Evolutionary conservation across 2,888 invertebrate genomes (phyloP), one percentile per base, ranked within the genome.

Genomic region (Caenorhabditis doughertyi): DNA sequence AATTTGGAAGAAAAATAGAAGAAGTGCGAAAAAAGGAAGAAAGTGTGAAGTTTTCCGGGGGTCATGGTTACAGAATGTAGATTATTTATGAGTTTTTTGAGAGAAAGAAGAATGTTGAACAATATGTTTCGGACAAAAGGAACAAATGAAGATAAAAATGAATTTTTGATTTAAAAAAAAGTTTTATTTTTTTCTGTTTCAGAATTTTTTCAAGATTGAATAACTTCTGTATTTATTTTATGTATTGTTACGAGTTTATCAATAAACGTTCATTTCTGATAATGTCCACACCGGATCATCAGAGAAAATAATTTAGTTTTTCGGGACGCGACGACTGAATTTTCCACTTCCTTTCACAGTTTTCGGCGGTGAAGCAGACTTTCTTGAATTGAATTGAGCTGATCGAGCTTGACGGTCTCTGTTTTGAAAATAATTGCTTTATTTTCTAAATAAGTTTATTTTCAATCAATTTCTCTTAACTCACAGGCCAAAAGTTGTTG

Each of bases 11-110:
- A 9, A 3, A 53, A 53, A 51, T 18, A 49, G 1, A 13, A 25
- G 58, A 72, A 35, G 74, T 65, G 56, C 44, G 64, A 73, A 62
- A 73, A 56, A 39, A 39, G 2, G 23, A 53, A 62, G 60, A 49
- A 39, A 39, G n/a, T 49, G 72, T 23, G 42, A 44, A 55, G 25
- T 18, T 39, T 7, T 49, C n/a, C 13, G 11, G 71, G 58, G n/a
- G 8, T 47, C 58, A 71, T 60, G 71, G 71, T 9, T 9, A 58
- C 21, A 7, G 21, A 32, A 0, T n/a, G 3, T 68, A 42, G 27
- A 53, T 21, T 39, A 55, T 42, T 68, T 23, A 55, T 49, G 13
- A 32, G 16, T 7, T 13, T 39, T 29, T 49, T 39, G 13, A 13
- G 29, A 21, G 16, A 23, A 25, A 16, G 39, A 21, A 35, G 25